A percentile compares a stretch with the other conserved stretches of the same genome.
phyloP scores from a whole-genome alignment of 2,797 vertebrate genomes.

The Micromesistius poutassou region DNA sequence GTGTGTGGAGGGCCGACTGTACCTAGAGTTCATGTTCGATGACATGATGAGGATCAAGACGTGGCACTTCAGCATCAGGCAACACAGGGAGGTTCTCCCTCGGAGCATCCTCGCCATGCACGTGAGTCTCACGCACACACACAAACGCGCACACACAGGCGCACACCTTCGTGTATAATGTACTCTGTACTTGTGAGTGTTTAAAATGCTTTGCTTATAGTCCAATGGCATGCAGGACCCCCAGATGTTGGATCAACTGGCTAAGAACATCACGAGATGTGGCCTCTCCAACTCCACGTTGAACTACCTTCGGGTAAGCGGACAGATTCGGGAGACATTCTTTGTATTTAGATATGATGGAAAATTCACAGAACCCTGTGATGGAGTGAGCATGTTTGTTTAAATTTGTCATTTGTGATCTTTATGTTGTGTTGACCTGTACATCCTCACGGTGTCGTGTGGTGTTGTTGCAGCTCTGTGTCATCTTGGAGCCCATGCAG shows the following conservation, averaged over 20 bases:
- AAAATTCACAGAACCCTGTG: background rate
- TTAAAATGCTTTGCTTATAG: background rate
- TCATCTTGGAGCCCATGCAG: constrained; percentile 99
- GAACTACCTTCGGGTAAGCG: constrained; percentile 99
- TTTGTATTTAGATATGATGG: background rate
- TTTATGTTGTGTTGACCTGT: background rate
- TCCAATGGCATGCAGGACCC: constrained; percentile 82
- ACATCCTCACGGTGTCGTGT: background rate
- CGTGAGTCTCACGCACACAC: constrained; percentile 73
- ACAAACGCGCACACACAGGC: background rate
- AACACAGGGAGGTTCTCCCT: constrained; percentile 97
- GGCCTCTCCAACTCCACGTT: constrained; percentile 98
- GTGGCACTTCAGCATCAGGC: constrained; percentile 99
- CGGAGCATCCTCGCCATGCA: constrained; percentile 99
- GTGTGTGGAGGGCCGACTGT: constrained; percentile 94
- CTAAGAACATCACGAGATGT: constrained; percentile 99
- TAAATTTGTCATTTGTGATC: too few relatives aligned
- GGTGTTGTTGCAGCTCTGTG: constrained; percentile 83
- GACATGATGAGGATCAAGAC: constrained; percentile 99
- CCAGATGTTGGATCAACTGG: constrained; percentile 98
- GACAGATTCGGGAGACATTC: background rate
- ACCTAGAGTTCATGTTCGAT: constrained; percentile 98
- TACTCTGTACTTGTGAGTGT: background rate
- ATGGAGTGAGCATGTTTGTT: too few relatives aligned
- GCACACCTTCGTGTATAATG: background rate